These are phyloP conservation scores for Leptinotarsa haldemani DNA, from an alignment of 2,888 invertebrate species.

Conservation along the genomic window DNA sequence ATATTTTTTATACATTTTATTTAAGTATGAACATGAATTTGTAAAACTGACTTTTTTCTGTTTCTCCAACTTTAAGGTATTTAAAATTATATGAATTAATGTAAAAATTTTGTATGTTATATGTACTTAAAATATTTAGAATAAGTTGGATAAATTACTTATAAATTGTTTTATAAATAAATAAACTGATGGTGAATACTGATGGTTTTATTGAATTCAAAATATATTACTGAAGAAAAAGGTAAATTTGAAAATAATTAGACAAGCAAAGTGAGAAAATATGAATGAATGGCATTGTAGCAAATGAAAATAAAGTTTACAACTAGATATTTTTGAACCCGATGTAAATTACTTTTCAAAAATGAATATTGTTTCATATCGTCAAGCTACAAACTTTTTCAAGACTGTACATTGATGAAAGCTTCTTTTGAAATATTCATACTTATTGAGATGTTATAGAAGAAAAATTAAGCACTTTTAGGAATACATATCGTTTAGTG, in stretches of 20 bases:
- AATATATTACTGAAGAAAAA: background rate
- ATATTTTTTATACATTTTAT: conserved; percentile 21
- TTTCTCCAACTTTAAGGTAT: conserved; percentile 17
- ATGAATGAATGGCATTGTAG: background rate
- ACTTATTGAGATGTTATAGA: too few species aligned
- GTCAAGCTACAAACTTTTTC: too few species aligned
- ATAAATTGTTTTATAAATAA: conserved; percentile 66
- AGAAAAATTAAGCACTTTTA: too few species aligned
- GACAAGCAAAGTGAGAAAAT: background rate
- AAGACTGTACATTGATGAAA: too few species aligned
- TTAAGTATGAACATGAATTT: conserved; percentile 20
- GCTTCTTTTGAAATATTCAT: too few species aligned
- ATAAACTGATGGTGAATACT: conserved; percentile 46
- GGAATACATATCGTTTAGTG: too few species aligned
- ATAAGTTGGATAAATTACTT: conserved; percentile 61
- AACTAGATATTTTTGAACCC: too few species aligned
- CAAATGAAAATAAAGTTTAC: too few species aligned
- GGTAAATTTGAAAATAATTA: conserved; percentile 16
- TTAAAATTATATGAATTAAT: conserved; percentile 22
- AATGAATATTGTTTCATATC: too few species aligned
- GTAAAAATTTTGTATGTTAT: conserved; percentile 62
- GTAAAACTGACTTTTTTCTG: conserved; percentile 19
- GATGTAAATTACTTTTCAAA: too few species aligned
- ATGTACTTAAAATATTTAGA: conserved; percentile 61
- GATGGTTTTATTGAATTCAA: background rate